phyloP scores from a whole-genome alignment of 2,797 vertebrate species.

The Danio kyathit region DNA sequence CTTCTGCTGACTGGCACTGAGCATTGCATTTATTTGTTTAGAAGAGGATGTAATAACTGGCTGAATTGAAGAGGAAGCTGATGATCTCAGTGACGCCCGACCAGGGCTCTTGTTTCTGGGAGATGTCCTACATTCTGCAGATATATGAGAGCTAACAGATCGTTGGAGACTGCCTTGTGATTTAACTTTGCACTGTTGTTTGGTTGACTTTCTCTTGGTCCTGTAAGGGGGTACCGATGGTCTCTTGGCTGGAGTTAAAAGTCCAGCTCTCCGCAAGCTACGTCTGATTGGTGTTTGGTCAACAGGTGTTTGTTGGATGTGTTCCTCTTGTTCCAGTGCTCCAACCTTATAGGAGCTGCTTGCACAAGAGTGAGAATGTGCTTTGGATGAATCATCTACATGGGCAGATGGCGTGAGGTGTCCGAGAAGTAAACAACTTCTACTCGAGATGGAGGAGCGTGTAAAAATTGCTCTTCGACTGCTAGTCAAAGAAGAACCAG shows the following conservation, averaged over 20 bases:
- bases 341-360: constrained; percentile 46
- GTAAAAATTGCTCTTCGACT: constrained; percentile 62
- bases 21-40: constrained; percentile 28
- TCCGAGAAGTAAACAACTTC: constrained; percentile 61
- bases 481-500: constrained; percentile 64
- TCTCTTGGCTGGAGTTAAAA: constrained; percentile 56
- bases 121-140: constrained; percentile 56
- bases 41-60: constrained; percentile 44
- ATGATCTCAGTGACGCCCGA: constrained; percentile 53
- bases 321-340: constrained; percentile 37
- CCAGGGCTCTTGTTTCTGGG: constrained; percentile 50
- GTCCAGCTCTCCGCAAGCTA: constrained; percentile 43
- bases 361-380: constrained; percentile 44
- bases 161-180: constrained; percentile 52
- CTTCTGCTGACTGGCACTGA: constrained; percentile 43
- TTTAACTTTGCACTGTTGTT: constrained; percentile 46
- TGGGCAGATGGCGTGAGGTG: constrained; percentile 61
- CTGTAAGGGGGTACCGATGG: constrained; percentile 56
- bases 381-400: constrained; percentile 55
- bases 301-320: constrained; percentile 44
- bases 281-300: constrained; percentile 52
- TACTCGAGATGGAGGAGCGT: constrained; percentile 63
- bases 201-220: constrained; percentile 54
- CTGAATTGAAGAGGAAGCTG: constrained; percentile 51
- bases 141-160: constrained; percentile 61